Conservation (phyloP, 1,140 invertebrate species). For the Drosophila busckii region DNA sequence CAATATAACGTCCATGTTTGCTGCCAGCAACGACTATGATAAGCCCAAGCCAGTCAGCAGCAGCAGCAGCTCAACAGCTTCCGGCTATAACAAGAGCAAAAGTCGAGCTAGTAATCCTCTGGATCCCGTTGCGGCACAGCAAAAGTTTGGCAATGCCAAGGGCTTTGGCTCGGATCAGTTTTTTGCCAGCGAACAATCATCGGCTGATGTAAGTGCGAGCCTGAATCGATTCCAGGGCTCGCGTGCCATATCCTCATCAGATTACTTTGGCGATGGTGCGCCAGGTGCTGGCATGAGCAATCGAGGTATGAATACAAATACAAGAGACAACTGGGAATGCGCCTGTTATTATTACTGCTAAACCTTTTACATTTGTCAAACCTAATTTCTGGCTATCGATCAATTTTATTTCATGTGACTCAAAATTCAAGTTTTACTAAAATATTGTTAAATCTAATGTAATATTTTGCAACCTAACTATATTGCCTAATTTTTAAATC, state of each 20-base stretch:
- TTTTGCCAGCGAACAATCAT: conserved; percentile 86
- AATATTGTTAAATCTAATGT: too few species aligned
- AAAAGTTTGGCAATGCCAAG: conserved; percentile 97
- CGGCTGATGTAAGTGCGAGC: conserved; percentile 55
- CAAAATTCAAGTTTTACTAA: too few species aligned
- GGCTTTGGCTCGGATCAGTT: conserved; percentile 98
- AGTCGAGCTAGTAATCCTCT: conserved; percentile 9
- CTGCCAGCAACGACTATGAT: conserved; percentile 38
- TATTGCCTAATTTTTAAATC: too few species aligned
- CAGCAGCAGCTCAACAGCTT: neutral
- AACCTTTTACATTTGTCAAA: too few species aligned
- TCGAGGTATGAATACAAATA: conserved; percentile 24
- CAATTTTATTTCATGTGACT: too few species aligned
- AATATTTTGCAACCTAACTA: too few species aligned
- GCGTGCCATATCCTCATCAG: conserved; percentile 95
- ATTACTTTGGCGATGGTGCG: conserved; percentile 90
- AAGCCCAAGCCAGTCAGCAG: conserved; percentile 36
- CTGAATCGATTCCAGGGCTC: conserved; percentile 90
- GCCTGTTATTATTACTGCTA: too few species aligned
- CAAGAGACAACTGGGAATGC: too few species aligned
- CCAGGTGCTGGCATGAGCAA: conserved; percentile 45
- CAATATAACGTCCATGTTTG: conserved; percentile 76
- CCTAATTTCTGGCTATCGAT: too few species aligned
- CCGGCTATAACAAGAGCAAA: conserved; percentile 38
- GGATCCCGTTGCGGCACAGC: conserved; percentile 86